Percentiles rank a stretch among this genome's conserved stretches.
These are phyloP conservation scores for Numida meleagris DNA, from an alignment of 2,113 vertebrate species.

Conservation along the genomic window DNA sequence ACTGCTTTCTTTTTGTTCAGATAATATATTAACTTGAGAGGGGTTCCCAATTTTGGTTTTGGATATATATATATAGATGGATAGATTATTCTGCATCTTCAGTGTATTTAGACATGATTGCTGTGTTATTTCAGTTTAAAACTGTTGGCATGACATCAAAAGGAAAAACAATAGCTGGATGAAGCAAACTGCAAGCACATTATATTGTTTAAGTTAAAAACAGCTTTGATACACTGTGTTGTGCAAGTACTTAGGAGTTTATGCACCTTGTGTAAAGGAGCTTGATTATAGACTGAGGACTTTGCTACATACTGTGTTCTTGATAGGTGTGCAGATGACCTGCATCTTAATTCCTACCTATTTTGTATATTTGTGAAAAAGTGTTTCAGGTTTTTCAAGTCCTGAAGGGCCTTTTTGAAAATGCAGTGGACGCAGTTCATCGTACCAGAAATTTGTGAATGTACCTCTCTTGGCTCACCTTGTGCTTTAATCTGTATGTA, in stretches of 20 bases:
- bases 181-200: not conserved
- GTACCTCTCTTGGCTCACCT: not conserved
- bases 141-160: not conserved
- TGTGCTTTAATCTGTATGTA: not conserved
- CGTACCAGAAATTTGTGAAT: not conserved
- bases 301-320: not conserved
- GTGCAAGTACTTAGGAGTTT: not conserved
- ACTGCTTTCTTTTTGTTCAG: not conserved
- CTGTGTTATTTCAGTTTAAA: not conserved
- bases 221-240: not conserved
- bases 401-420: not conserved
- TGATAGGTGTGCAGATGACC: not conserved
- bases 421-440: not conserved
- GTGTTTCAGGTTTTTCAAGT: not conserved
- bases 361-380: not conserved
- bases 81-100: not conserved
- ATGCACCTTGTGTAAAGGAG: not conserved
- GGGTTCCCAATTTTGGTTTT: not conserved
- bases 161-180: not conserved
- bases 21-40: rapidly evolving
- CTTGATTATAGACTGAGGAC: not conserved
- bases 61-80: not conserved
- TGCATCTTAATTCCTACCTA: not conserved
- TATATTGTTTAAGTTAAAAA: not conserved
- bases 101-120: not conserved